A percentile compares a stretch with the other conserved stretches of the same genome.
These are phyloP conservation scores for Montipora capricornis DNA, from an alignment of 64 coral and sea anemone species.

Conservation along the genomic window DNA sequence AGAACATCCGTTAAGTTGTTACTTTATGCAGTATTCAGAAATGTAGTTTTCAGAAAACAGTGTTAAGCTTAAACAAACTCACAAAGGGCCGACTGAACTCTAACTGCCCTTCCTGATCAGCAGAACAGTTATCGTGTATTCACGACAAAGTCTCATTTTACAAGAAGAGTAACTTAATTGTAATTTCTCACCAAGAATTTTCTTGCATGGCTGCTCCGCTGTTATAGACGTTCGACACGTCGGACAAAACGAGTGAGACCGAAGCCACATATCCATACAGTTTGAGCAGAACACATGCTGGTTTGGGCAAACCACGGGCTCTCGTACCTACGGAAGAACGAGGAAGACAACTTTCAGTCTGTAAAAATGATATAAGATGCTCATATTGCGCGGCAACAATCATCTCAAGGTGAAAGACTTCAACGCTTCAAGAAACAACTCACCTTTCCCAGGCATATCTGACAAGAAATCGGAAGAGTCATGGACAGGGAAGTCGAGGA, in stretches of 20 bases:
- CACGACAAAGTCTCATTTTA: no score
- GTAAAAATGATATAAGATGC: not conserved
- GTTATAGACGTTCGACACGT: slow-evolving; percentile 96
- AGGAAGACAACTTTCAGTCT: not conserved
- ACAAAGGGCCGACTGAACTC: no score
- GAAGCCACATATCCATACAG: slow-evolving; percentile 96
- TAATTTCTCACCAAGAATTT: slow-evolving; percentile 88
- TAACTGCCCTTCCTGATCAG: no score
- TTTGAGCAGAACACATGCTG: slow-evolving; percentile 98
- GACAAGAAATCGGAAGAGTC: slow-evolving; percentile 98
- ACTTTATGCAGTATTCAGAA: not conserved
- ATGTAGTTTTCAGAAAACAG: no score
- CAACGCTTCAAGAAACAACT: not conserved
- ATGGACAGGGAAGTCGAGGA: slow-evolving; percentile 87
- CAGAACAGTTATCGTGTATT: no score
- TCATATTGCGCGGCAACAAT: not conserved
- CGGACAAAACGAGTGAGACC: slow-evolving; percentile 83
- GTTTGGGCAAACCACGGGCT: slow-evolving; percentile 96
- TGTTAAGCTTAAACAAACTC: not conserved
- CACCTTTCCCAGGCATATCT: slow-evolving; percentile 99
- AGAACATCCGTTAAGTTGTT: not conserved
- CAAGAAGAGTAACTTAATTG: no score
- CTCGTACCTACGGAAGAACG: slow-evolving; percentile 80
- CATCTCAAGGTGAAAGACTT: not conserved
- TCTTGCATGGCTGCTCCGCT: slow-evolving; percentile 89